Evolutionary conservation across 2,888 invertebrate genomes (phyloP).

Genomic region (Aspidapion aeneum): DNA sequence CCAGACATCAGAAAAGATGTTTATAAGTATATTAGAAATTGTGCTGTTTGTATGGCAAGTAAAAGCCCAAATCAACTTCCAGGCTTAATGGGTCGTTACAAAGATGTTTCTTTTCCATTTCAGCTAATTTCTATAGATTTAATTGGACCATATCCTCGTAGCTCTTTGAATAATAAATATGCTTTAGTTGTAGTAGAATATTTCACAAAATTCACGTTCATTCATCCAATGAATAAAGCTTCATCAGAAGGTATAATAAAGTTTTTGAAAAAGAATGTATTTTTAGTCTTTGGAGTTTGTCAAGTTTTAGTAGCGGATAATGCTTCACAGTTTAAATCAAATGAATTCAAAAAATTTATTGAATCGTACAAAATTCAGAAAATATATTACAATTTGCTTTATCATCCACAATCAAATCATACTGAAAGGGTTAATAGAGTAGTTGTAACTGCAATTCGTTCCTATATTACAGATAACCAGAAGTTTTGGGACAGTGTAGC

Average conservation of each 20-base stretch:
- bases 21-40: constrained; percentile 18
- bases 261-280: constrained; percentile 17
- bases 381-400: constrained; percentile 29
- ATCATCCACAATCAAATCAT: constrained; percentile 39
- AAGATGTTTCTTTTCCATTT: constrained; percentile 16
- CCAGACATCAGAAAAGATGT: constrained; percentile 17
- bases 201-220: constrained; percentile 18
- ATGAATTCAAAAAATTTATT: constrained; percentile 19
- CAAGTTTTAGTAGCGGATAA: constrained; percentile 21
- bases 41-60: constrained; percentile 21
- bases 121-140: constrained; percentile 23
- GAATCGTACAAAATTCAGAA: constrained; percentile 23
- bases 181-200: constrained; percentile 18
- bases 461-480: constrained; percentile 20
- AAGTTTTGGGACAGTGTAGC: constrained; percentile 18
- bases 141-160: constrained; percentile 24
- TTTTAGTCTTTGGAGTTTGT: constrained; percentile 12
- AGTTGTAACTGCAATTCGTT: constrained; percentile 32
- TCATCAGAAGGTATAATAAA: constrained; percentile 8
- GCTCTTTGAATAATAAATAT: constrained; percentile 8
- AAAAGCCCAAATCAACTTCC: constrained; percentile 17
- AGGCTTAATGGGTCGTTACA: constrained; percentile 20
- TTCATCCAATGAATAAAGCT: constrained; percentile 16
- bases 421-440: constrained; percentile 37
- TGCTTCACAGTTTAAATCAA: constrained; percentile 14